Evolutionary conservation across 2,113 vertebrate genomes (phyloP).

Genomic region (Thymallus thymallus): DNA sequence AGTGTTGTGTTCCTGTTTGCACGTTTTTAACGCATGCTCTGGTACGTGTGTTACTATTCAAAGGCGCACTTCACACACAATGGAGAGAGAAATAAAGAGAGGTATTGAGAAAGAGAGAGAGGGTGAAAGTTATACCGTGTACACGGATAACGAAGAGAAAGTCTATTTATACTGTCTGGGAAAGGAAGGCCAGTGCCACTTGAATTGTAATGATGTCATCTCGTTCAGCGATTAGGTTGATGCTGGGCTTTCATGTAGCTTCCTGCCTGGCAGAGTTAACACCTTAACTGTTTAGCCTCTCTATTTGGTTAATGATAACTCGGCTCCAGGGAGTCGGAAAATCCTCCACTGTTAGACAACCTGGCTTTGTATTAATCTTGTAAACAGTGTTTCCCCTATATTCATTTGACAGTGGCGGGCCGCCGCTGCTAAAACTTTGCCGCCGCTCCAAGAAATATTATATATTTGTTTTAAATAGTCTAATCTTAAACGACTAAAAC

Average conservation of each 20-base stretch:
- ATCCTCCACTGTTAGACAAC: conserved; percentile 20
- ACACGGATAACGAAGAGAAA: conserved; percentile 11
- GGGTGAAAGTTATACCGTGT: conserved; percentile 8
- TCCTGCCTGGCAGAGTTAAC: conserved; percentile 31
- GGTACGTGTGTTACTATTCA: neutral
- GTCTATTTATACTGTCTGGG: conserved; percentile 40
- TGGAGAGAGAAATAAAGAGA: too few relatives aligned
- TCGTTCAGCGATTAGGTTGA: conserved; percentile 35
- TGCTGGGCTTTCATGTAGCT: conserved; percentile 21
- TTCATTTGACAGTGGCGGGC: too few relatives aligned
- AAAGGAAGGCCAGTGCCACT: conserved; percentile 25
- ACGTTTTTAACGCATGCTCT: neutral
- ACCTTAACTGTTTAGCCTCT: conserved; percentile 25
- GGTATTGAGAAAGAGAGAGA: neutral
- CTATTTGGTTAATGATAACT: conserved; percentile 36
- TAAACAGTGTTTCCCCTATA: neutral
- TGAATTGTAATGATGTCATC: conserved; percentile 48
- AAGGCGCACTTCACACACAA: neutral
- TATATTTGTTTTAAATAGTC: too few relatives aligned
- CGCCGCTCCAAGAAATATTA: too few relatives aligned
- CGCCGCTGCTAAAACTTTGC: too few relatives aligned
- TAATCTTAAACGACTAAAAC: too few relatives aligned
- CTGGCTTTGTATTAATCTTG: neutral
- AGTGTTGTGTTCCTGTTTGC: neutral
- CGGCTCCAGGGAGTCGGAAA: conserved; percentile 14